Conservation (phyloP, 2,888 invertebrate genomes). For the Drosophila helvetica region DNA sequence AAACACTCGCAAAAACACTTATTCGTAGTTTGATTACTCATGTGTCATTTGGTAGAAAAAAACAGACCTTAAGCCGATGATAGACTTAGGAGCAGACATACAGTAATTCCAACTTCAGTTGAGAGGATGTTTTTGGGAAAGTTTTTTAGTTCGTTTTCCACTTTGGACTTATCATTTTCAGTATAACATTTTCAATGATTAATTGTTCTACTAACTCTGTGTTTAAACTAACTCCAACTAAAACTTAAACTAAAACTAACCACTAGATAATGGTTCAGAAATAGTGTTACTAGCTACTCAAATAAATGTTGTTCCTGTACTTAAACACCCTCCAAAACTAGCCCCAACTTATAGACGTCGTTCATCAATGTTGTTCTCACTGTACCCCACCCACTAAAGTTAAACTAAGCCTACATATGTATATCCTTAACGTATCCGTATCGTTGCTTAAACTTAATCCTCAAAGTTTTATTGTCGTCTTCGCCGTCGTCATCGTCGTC, state of each 20-base stretch:
- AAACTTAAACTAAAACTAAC: constrained; percentile 3
- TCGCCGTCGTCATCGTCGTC: constrained; percentile 36
- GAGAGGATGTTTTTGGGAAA: not conserved
- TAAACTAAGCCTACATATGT: constrained; percentile 16
- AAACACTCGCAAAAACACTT: constrained; percentile 5
- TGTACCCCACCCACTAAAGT: constrained; percentile 47
- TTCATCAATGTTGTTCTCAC: constrained; percentile 69
- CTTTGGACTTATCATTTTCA: not conserved
- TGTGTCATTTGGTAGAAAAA: not conserved
- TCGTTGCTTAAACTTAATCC: constrained; percentile 27
- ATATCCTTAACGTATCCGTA: not conserved
- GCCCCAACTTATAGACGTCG: constrained; percentile 45
- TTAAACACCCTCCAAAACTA: constrained; percentile 32
- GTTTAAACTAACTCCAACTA: constrained; percentile 30
- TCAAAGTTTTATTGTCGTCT: constrained; percentile 38
- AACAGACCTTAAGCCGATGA: not conserved
- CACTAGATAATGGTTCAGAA: constrained; percentile 38
- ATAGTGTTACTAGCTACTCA: constrained; percentile 33
- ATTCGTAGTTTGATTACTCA: not conserved
- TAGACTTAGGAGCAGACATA: too few species aligned
- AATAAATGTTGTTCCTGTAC: constrained; percentile 57
- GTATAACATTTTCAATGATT: not conserved
- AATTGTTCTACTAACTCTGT: constrained; percentile 23
- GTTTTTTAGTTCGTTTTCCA: constrained; percentile 7
- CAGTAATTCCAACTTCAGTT: too few species aligned